phyloP scores from a whole-genome alignment of 1,140 invertebrate species.

The Tetragnatha versicolor region DNA sequence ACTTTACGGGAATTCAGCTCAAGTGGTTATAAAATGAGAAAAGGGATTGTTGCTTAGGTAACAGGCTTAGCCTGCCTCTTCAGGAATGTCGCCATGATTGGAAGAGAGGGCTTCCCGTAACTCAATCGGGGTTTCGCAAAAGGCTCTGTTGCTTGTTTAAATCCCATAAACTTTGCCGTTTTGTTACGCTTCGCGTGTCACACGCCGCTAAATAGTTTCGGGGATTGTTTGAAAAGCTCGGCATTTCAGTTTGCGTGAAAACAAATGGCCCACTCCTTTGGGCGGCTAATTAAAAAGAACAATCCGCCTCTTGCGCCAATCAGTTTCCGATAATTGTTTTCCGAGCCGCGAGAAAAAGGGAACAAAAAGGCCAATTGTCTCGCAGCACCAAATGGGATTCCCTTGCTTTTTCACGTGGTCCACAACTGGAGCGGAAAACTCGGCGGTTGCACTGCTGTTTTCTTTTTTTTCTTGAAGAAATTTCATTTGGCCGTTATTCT shows the following conservation, averaged over 20 bases:
- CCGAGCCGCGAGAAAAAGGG: background rate
- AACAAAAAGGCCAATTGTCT: no score
- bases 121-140: constrained; percentile 36
- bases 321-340: constrained; percentile 52
- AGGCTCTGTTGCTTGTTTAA: constrained; percentile 53
- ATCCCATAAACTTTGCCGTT: constrained; percentile 53
- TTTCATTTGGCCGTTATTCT: no score
- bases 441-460: no score
- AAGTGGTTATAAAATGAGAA: constrained; percentile 54
- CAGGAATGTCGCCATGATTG: constrained; percentile 18
- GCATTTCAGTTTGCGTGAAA: constrained; percentile 48
- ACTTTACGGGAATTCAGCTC: constrained; percentile 53
- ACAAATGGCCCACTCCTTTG: constrained; percentile 40
- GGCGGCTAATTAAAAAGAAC: constrained; percentile 53
- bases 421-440: no score
- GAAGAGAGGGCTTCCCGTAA: constrained; percentile 14
- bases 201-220: constrained; percentile 37
- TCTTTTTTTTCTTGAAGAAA: no score
- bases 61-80: constrained; percentile 47
- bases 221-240: constrained; percentile 46
- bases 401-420: no score
- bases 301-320: constrained; percentile 2
- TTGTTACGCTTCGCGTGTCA: constrained; percentile 42
- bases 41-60: constrained; percentile 54
- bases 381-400: no score